Base-by-base conservation (phyloP, 2,888 invertebrate genomes). In the Dysmachus trigonus region DNA sequence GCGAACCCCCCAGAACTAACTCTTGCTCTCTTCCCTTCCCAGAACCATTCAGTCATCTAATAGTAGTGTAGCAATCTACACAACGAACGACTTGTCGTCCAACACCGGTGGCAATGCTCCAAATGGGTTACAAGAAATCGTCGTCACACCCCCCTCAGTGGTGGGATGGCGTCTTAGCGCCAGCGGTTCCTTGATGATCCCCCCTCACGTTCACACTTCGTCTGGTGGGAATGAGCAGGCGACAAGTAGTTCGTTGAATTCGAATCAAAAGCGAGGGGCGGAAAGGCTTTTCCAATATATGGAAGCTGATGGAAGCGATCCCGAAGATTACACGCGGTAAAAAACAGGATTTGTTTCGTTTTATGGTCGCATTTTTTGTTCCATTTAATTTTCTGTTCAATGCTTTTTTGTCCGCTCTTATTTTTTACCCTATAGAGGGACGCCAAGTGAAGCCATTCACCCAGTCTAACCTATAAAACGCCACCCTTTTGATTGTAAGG, bases 251-350 rank as follows among this genome's bases (percentile, higher is more conserved):
- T 83, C 83, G 83, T 89, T 91, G 85, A 89, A 90, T 88, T 91
- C 91, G 74, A 91, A 90, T 88, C 92, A 91, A 89, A 92, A 93
- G 90, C 94, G 94, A 88, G 95, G 95, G 88, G 95, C 95, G 86
- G 95, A 95, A 88, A 93, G 95, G 87, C 93, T 95, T 85, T 95
- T 95, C 93, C 95, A 94, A 90, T 96, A 94, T 93, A 93, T 95
- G 93, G 96, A 95, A 92, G 96, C 95, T 88, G 95, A 95, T 92
- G 95, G 95, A 89, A 95, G 95, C 86, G 95, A 94, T 90, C 93
- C 93, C 90, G 93, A 93, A 90, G 92, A 92, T 90, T 92, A 92
- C 91, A 91, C 92, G 90, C 90, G 92, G 93, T 90, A 93, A 62
- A 62, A 62, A 62, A 7, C 22, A 62, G 84, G 31, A 31, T 31